These are phyloP conservation scores for Epistrophe eligans DNA, from an alignment of 2,888 invertebrate genomes.

Conservation along the genomic window DNA sequence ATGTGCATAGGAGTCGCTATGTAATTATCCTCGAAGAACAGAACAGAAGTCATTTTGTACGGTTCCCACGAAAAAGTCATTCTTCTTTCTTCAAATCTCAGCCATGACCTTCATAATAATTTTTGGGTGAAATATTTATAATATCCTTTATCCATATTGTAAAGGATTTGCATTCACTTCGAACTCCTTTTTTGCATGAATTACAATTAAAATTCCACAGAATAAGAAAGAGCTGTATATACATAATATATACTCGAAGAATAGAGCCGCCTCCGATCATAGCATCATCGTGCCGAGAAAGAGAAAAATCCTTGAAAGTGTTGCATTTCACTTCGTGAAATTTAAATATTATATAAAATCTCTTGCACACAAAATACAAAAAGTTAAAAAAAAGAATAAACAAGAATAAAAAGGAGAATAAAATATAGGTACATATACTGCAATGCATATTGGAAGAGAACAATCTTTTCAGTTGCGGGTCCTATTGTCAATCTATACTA, in stretches of 20 bases:
- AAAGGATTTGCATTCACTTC: conserved; percentile 68
- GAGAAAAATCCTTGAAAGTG: conserved; percentile 54
- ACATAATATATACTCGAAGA: no score
- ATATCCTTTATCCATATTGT: conserved; percentile 39
- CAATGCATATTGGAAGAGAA: conserved; percentile 38
- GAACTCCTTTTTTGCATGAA: conserved; percentile 67
- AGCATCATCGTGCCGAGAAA: background rate
- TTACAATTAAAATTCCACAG: conserved; percentile 67
- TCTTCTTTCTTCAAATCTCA: background rate
- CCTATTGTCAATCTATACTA: conserved; percentile 64
- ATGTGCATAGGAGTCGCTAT: conserved; percentile 39
- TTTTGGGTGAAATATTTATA: conserved; percentile 45
- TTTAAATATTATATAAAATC: conserved; percentile 29
- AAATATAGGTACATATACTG: conserved; percentile 6
- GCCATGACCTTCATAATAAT: conserved; percentile 56
- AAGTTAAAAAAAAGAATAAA: background rate
- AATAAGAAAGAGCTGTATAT: conserved; percentile 15
- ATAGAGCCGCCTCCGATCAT: no score
- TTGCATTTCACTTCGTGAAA: conserved; percentile 26
- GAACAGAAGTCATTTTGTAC: conserved; percentile 61
- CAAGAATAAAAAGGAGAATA: background rate
- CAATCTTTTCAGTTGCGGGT: conserved; percentile 22
- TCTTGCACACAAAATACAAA: conserved; percentile 13
- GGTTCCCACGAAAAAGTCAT: conserved; percentile 61
- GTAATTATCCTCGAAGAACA: conserved; percentile 59